Base-by-base conservation (phyloP, 35 echinoderm and acorn worm species). In the Holothuria glaberrima region DNA sequence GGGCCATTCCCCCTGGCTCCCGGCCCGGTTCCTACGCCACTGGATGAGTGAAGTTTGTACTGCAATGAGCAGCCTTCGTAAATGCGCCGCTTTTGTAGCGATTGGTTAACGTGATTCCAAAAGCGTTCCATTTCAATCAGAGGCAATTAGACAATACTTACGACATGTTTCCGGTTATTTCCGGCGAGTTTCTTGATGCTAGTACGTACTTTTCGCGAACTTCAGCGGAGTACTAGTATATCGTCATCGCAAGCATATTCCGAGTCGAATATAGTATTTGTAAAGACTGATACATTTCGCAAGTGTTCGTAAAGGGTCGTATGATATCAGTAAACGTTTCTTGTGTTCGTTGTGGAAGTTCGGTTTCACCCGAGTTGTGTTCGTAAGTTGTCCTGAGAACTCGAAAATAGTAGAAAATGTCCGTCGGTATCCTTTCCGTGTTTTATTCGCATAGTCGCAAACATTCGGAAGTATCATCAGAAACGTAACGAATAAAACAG, bases 391-490 rank as follows among this genome's bases (percentile, higher is more conserved):
- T 21, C 31, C 31, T 69, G 4, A 4, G 9, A 69, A 69, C 31
- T 69, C n/a, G 10, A 69, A 28, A 32, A 24, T 7, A 69, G 25
- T 33, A 6, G 22, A 33, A 30, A 69, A 27, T 30, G 25, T 33
- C 33, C 71, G 26, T n/a, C n/a, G n/a, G n/a, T 32, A 75, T 75
- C 71, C 71, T 75, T 75, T 75, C 71, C 12, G 71, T 75, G 71
- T 75, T 75, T 44, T 31, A 75, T 75, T 75, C 3, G 71, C 19
- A 75, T 38, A 75, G 30, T 75, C 32, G 71, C 71, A 75, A 75
- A 75, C 71, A 75, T 75, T 75, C 32, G 26, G 36, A 75, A 75
- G 71, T 44, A 20, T 75, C 36, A n/a, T 75, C 71, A 75, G 32
- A 35, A 75, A 14, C 28, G 22, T 71, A 71, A 71, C 71, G 32